phyloP scores from a whole-genome alignment of 2,113 vertebrate species.

The Cyrtonyx montezumae region DNA sequence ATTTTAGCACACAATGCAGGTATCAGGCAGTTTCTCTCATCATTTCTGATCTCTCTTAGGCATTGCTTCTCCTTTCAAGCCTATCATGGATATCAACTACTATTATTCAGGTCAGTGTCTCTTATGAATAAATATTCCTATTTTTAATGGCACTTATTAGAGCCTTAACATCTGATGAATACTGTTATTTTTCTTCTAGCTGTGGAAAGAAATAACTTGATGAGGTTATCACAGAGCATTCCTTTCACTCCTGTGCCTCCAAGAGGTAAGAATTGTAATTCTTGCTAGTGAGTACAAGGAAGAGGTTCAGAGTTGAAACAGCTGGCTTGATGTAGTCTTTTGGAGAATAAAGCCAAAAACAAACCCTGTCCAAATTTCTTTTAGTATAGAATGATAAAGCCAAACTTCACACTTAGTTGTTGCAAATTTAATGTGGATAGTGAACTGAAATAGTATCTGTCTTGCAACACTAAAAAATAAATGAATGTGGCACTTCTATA shows the following conservation, averaged over 20 bases:
- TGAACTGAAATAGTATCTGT: not conserved
- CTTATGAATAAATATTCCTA: not conserved
- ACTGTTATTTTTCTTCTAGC: conserved; percentile 79
- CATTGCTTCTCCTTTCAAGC: conserved; percentile 97
- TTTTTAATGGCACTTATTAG: not conserved
- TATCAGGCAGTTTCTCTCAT: not conserved
- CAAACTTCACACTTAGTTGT: not conserved
- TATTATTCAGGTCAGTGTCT: conserved; percentile 93
- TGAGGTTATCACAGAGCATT: conserved; percentile 97
- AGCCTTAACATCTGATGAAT: conserved; percentile 7
- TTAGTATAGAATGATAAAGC: not conserved
- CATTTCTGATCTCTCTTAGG: conserved; percentile 76
- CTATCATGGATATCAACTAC: conserved; percentile 92
- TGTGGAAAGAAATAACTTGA: conserved; percentile 99
- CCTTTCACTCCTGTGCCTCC: conserved; percentile 97
- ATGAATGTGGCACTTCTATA: not conserved
- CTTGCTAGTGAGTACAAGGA: not conserved
- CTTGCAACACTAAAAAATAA: not conserved
- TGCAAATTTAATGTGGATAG: not conserved
- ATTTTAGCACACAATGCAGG: not conserved
- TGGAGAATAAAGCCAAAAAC: not conserved
- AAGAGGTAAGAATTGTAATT: conserved; percentile 84
- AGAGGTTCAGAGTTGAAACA: not conserved
- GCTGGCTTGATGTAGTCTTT: not conserved
- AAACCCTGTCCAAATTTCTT: not conserved